Evolutionary conservation across 1,140 invertebrate genomes (phyloP).

Genomic region (Bicyclus anynana): DNA sequence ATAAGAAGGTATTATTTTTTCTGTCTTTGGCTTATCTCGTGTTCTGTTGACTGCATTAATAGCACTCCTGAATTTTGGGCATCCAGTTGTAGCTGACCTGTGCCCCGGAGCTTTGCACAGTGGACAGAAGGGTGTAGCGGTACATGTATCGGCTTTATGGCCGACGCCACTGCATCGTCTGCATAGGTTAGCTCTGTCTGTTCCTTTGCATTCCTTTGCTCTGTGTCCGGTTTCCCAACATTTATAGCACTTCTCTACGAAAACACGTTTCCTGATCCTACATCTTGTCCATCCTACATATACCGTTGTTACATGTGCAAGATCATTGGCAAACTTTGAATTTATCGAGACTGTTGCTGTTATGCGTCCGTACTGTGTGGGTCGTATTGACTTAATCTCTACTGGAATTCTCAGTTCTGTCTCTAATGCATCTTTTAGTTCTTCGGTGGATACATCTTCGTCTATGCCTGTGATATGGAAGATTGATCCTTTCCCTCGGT

Average conservation of each 20-base stretch:
- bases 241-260: background rate
- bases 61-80: background rate
- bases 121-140: background rate
- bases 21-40: too few species aligned
- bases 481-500: background rate
- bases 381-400: background rate
- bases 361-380: background rate
- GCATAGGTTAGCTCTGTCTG: background rate
- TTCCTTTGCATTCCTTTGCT: background rate
- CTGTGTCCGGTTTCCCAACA: background rate
- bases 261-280: background rate
- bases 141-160: background rate
- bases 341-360: background rate
- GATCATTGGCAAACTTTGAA: background rate
- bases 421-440: background rate
- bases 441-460: background rate
- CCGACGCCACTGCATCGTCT: background rate
- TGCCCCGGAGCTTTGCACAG: background rate
- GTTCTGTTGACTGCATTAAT: background rate
- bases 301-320: background rate
- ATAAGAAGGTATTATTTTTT: too few species aligned
- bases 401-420: background rate
- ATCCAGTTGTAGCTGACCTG: background rate
- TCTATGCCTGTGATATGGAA: background rate
- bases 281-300: background rate